Base-by-base conservation (phyloP, 2,888 invertebrate species). In the Iphiclides podalirius region DNA sequence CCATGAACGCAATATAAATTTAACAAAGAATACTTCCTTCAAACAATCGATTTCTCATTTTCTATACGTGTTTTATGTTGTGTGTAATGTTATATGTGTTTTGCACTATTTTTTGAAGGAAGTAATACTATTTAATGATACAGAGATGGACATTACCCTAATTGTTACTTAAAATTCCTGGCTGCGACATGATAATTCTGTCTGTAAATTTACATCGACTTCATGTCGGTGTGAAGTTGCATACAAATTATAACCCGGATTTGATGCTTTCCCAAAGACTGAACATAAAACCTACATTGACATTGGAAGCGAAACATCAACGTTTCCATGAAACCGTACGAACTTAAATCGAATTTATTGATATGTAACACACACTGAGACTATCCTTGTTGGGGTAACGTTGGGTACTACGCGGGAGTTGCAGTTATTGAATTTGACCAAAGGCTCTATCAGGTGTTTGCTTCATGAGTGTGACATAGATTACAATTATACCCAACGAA, bases 1-100 rank as follows among this genome's bases (percentile, higher is more conserved):
- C 86, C 0, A 80, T 86, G 81, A 71, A 75, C 53, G 64, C 65
- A 1, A 56, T 65, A 38, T 63, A 64, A 51, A 43, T 39, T 15
- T 40, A 7, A 4, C 0, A 28, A 14, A 26, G 26, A 26, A 23
- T n/a, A n/a, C 31, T 47, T 47, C 39, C n/a, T 33, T 20, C 20
- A 4, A 9, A 8, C 6, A 13, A 7, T 31, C 11, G 7, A 9
- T 20, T 2, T 13, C 12, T 2, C n/a, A 9, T 28, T 28, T 8
- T 28, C 28, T 28, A 8, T 28, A 6, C 6, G 28, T 28, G 28
- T 6, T 2, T 28, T 9, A 28, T 6, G n/a, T 28, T 28, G 2
- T 28, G 6, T 42, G 1, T 31, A 8, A 6, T 16, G 4, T 12
- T 6, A 38, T 9, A 14, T 6, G 8, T 20, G 13, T 6, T 20